These are phyloP conservation scores for Melanotus villosus DNA, from an alignment of 2,888 invertebrate species.

Conservation along the genomic window DNA sequence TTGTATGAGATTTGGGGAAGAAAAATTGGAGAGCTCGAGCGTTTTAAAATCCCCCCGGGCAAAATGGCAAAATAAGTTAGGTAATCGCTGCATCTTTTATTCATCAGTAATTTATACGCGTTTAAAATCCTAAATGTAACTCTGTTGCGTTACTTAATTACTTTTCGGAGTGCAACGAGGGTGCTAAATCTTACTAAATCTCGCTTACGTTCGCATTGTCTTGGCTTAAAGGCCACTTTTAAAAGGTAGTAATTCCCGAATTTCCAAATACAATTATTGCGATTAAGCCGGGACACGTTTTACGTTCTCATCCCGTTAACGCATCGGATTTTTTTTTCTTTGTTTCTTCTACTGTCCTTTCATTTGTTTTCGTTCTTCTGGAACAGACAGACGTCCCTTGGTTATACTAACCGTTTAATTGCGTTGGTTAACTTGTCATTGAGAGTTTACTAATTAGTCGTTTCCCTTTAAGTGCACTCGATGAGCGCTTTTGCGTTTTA, in stretches of 20 bases:
- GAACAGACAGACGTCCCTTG: background rate
- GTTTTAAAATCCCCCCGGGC: no score
- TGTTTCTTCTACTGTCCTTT: no score
- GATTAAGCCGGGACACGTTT: conserved; percentile 1
- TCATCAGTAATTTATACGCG: conserved; percentile 21
- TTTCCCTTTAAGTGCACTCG: background rate
- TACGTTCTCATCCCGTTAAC: background rate
- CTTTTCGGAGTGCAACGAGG: conserved; percentile 4
- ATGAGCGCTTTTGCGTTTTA: background rate
- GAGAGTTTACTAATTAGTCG: background rate
- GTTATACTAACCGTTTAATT: background rate
- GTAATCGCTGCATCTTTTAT: conserved; percentile 17
- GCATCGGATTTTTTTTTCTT: background rate
- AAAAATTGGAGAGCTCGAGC: background rate
- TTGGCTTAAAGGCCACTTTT: background rate
- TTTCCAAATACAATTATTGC: conserved; percentile 14
- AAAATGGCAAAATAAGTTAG: conserved; percentile 14
- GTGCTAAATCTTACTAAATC: conserved; percentile 17
- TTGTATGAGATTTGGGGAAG: background rate
- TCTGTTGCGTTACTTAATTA: conserved; percentile 20
- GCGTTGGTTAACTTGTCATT: background rate
- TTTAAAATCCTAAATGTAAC: conserved; percentile 18
- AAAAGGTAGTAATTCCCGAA: background rate
- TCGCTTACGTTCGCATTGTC: no score
- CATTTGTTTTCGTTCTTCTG: conserved; percentile 3